phyloP scores from a whole-genome alignment of 2,888 invertebrate genomes.

The Cosmorhoe ocellata region DNA sequence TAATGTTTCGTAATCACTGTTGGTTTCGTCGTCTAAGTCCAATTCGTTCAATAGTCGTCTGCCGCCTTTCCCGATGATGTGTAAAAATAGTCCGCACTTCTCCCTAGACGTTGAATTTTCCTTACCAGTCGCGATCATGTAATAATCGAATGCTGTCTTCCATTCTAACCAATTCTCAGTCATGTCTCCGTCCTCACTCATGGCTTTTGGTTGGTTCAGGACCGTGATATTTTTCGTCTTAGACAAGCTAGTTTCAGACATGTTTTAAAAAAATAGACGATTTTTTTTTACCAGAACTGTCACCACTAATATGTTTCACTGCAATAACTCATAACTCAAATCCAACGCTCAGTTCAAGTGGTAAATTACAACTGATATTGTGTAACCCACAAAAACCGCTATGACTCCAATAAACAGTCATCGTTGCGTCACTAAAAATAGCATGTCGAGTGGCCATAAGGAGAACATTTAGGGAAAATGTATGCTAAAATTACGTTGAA shows the following conservation, averaged over 20 bases:
- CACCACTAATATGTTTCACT: too few species aligned
- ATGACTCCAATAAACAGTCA: background rate
- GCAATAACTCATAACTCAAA: background rate
- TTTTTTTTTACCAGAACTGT: too few species aligned
- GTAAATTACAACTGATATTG: background rate
- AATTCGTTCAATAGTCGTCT: constrained; percentile 5
- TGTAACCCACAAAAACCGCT: background rate
- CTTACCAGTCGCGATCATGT: constrained; percentile 22
- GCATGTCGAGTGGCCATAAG: background rate
- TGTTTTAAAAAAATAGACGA: too few species aligned
- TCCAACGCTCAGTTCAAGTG: background rate
- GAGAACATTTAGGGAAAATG: constrained; percentile 1
- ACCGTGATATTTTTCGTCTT: background rate
- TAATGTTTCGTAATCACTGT: constrained; percentile 10
- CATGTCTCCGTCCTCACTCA: constrained; percentile 11
- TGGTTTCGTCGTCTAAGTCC: constrained; percentile 1
- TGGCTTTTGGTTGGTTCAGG: constrained; percentile 14
- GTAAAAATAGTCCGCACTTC: constrained; percentile 30
- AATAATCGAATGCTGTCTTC: constrained; percentile 26
- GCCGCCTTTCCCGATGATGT: constrained; percentile 27
- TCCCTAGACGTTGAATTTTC: constrained; percentile 14
- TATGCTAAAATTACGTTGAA: background rate
- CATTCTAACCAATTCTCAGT: constrained; percentile 23
- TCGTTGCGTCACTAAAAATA: constrained; percentile 4
- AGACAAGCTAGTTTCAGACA: background rate